Evolutionary conservation across 1,140 invertebrate genomes (phyloP), one percentile per base, ranked within the genome.

Genomic region (Drosophila insularis): DNA sequence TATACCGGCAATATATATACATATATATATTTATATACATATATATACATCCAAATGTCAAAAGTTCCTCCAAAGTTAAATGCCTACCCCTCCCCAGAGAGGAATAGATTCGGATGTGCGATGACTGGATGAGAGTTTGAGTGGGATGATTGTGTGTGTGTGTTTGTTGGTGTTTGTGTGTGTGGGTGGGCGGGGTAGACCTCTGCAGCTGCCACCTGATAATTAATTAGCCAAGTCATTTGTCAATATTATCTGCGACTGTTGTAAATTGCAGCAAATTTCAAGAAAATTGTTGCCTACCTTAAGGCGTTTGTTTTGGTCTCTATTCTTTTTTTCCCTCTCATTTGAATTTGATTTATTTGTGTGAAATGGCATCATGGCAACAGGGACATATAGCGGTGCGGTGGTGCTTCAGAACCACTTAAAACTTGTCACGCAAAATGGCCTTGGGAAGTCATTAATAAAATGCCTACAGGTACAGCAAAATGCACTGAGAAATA

Each of bases 171-270:
- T 27, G 27, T 27, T 5, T 27, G 5, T 2, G 8, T 39, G 55
- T 10, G 5, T 11, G 17, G n/a, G 5, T 46, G 27, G 6, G 37
- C 40, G n/a, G 10, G 3, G 13, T 43, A 63, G 43, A 58, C 50
- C 43, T 46, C 60, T 63, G 71, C 60, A 74, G 67, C 75, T 78
- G 67, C 56, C 69, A 75, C 77, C 71, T 65, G 78, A 61, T 75
- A 80, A 80, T 80, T 80, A 80, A 80, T 80, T 79, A 80, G 76
- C 37, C 60, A 68, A 74, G 76, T 74, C 63, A 79, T 80, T 80
- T 79, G 78, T 80, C 78, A 80, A 79, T 79, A 80, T 79, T 79
- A 79, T 80, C 76, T 63, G 77, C 63, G 68, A 61, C 63, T 64
- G 63, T 63, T 70, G 59, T 69, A 62, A 78, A 80, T 70, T 61